These are phyloP conservation scores for Argyrosomus regius DNA, from an alignment of 2,797 vertebrate genomes.

Conservation along the genomic window DNA sequence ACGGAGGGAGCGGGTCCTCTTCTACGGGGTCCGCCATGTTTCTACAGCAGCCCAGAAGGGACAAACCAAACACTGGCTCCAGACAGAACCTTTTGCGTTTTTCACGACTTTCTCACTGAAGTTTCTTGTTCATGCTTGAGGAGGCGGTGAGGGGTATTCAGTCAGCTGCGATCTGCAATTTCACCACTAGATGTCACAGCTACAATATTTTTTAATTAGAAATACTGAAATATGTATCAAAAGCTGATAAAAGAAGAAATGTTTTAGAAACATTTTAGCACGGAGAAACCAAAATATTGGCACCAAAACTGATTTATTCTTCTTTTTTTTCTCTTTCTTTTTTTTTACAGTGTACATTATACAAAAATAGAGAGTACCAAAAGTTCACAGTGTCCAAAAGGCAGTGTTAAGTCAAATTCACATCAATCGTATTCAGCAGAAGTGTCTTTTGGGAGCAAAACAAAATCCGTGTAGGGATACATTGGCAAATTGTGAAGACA, in stretches of 20 bases:
- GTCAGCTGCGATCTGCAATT: no score
- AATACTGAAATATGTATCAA: not conserved
- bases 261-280: not conserved
- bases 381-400: slow-evolving; percentile 91
- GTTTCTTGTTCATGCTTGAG: no score
- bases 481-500: not conserved
- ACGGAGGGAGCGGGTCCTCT: no score
- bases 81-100: no score
- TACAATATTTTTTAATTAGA: not conserved
- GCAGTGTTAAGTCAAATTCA: slow-evolving; percentile 82
- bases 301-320: slow-evolving; percentile 79
- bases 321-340: slow-evolving; percentile 62
- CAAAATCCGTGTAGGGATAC: slow-evolving; percentile 21
- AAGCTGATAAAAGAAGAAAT: not conserved
- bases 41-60: no score
- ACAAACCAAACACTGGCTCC: no score
- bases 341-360: slow-evolving; percentile 87
- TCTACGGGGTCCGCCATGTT: no score
- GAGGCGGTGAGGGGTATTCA: no score
- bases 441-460: slow-evolving; percentile 44
- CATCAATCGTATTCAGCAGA: slow-evolving; percentile 34
- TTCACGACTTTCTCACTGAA: no score
- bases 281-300: slow-evolving; percentile 31
- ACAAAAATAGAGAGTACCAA: slow-evolving; percentile 91
- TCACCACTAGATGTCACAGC: no score